Evolutionary conservation across 2,888 invertebrate species (phyloP).

Genomic region (Drosophila kambysellisi): DNA sequence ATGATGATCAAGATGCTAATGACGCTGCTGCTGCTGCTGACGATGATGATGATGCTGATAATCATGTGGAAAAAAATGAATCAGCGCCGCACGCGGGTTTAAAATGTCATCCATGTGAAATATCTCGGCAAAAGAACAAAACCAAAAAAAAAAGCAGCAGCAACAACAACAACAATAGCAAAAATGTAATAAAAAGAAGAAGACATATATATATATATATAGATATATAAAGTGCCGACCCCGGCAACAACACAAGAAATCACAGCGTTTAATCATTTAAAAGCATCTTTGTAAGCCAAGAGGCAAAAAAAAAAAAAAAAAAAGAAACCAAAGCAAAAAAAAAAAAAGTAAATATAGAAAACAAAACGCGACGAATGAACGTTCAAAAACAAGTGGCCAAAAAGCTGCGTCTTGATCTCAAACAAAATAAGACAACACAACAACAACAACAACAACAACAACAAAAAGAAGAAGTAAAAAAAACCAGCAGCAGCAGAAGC

Average conservation of each 20-base stretch:
- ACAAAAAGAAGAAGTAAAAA: slow-evolving; percentile 4
- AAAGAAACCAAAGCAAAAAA: slow-evolving; percentile 29
- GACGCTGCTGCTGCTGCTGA: slow-evolving; percentile 1
- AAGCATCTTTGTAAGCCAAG: slow-evolving; percentile 71
- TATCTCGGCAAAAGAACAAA: slow-evolving; percentile 24
- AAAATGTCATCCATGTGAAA: slow-evolving; percentile 58
- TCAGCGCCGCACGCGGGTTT: slow-evolving; percentile 28
- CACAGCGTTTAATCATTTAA: slow-evolving; percentile 78
- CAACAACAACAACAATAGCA: slow-evolving; percentile 33
- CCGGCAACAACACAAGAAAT: slow-evolving; percentile 62
- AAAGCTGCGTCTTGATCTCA: slow-evolving; percentile 59
- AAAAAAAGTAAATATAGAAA: slow-evolving; percentile 32
- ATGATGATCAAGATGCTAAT: slow-evolving; percentile 15
- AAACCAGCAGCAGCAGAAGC: slow-evolving; percentile 29
- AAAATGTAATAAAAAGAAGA: slow-evolving; percentile 30
- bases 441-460: too few species aligned
- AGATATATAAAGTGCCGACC: slow-evolving; percentile 44
- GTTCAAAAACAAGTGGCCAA: slow-evolving; percentile 56
- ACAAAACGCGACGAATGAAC: slow-evolving; percentile 62
- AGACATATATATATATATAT: slow-evolving; percentile 3
- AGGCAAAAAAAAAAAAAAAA: slow-evolving; percentile 30
- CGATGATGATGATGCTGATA: slow-evolving; percentile 2
- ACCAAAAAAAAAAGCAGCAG: slow-evolving; percentile 5
- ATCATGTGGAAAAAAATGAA: slow-evolving; percentile 35
- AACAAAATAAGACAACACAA: slow-evolving; percentile 17